Evolutionary conservation across 2,888 invertebrate genomes (phyloP).

Genomic region (Mycalesis mineus): DNA sequence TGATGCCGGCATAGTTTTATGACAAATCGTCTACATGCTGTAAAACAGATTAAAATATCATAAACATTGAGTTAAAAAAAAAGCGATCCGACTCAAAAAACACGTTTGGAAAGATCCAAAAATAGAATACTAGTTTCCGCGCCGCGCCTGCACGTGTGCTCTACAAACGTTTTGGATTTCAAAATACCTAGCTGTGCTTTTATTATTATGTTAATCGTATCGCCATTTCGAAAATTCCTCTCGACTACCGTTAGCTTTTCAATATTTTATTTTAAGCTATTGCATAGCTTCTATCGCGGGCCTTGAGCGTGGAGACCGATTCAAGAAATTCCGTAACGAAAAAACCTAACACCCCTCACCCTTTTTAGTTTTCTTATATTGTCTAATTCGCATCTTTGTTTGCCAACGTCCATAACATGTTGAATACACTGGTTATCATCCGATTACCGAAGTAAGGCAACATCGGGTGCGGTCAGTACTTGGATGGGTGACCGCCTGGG

Average conservation of each 20-base stretch:
- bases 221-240: background rate
- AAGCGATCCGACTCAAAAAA: background rate
- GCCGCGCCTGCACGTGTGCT: background rate
- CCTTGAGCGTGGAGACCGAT: no score
- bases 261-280: no score
- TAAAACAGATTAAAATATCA: no score
- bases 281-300: no score
- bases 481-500: constrained; percentile 61
- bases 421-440: constrained; percentile 47
- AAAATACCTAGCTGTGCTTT: background rate
- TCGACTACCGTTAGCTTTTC: no score
- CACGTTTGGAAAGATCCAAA: background rate
- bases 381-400: no score
- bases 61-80: background rate
- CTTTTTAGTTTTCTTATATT: no score
- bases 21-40: no score
- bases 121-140: constrained; percentile 1
- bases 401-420: no score
- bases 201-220: background rate
- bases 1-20: no score
- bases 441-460: constrained; percentile 52
- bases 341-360: no score
- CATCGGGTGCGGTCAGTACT: constrained; percentile 63
- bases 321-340: no score
- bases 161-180: constrained; percentile 3